These are phyloP conservation scores for Scotopteryx bipunctaria DNA, from an alignment of 2,888 invertebrate species.

Conservation along the genomic window DNA sequence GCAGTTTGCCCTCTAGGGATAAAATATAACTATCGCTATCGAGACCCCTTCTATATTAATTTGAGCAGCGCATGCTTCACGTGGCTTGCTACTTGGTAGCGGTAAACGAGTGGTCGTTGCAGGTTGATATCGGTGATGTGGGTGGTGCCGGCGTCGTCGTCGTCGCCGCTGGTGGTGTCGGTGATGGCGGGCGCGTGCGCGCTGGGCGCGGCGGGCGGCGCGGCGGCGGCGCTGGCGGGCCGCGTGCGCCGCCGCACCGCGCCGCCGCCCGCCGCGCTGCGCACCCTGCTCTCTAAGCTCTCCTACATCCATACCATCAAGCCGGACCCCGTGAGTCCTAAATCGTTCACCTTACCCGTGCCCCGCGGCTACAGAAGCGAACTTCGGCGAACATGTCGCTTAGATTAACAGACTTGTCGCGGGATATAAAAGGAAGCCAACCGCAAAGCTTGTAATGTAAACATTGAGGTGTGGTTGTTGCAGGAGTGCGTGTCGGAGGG, in stretches of 20 bases:
- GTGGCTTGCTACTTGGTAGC: too few species aligned
- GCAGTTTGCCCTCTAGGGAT: too few species aligned
- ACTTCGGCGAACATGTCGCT: too few species aligned
- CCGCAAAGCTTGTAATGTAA: too few species aligned
- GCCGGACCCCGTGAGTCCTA: conserved; percentile 42
- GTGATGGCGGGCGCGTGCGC: conserved; percentile 4
- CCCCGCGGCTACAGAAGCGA: too few species aligned
- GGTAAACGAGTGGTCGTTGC: conserved; percentile 7
- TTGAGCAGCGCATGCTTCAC: too few species aligned
- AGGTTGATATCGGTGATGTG: conserved; percentile 60
- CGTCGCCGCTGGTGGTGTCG: conserved; percentile 10
- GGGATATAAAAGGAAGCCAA: too few species aligned
- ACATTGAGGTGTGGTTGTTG: conserved; percentile 8
- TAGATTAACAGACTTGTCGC: too few species aligned
- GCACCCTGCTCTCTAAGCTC: conserved; percentile 15
- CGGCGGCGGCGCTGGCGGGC: conserved; percentile 12
- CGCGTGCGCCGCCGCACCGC: conserved; percentile 34
- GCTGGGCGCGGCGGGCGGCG: conserved; percentile 10
- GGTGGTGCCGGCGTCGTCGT: conserved; percentile 50
- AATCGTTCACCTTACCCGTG: not conserved
- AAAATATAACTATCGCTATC: too few species aligned
- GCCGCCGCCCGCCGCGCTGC: conserved; percentile 40
- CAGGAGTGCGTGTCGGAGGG: conserved; percentile 30
- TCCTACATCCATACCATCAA: conserved; percentile 30
- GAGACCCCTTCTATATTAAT: too few species aligned